Conservation (phyloP, 2,113 vertebrate genomes). For the Entomyzon cyanotis region DNA sequence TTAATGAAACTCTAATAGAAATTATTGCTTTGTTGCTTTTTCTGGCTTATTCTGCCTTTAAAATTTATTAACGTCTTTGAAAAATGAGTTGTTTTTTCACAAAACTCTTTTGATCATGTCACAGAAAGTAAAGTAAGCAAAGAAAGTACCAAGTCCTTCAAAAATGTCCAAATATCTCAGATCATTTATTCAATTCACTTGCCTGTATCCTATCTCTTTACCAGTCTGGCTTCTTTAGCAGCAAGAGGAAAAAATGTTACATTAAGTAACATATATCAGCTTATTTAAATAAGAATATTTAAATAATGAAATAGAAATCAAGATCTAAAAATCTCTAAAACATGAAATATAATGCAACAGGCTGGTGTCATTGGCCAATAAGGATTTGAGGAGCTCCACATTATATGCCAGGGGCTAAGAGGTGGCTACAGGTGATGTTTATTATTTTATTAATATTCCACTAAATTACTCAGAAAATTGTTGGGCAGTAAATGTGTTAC, state of each 20-base stretch:
- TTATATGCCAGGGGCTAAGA: background rate
- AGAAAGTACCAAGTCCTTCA: background rate
- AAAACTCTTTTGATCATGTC: background rate
- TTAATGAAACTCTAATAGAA: background rate
- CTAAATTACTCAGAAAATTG: background rate
- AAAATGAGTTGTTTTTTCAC: background rate
- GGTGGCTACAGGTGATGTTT: accelerated
- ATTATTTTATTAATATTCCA: background rate
- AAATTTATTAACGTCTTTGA: background rate
- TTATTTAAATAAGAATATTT: background rate
- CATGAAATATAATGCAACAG: background rate
- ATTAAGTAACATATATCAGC: background rate
- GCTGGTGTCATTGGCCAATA: background rate
- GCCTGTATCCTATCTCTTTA: background rate
- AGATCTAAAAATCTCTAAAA: background rate
- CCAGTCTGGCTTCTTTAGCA: background rate
- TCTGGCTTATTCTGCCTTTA: background rate
- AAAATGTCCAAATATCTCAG: background rate
- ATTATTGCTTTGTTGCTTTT: background rate
- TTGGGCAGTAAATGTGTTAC: background rate
- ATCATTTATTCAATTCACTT: background rate
- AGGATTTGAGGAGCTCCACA: background rate
- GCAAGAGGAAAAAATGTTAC: background rate
- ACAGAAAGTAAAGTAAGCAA: background rate
- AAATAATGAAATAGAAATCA: background rate